phyloP scores from a whole-genome alignment of 2,113 vertebrate genomes.

The Sander vitreus region DNA sequence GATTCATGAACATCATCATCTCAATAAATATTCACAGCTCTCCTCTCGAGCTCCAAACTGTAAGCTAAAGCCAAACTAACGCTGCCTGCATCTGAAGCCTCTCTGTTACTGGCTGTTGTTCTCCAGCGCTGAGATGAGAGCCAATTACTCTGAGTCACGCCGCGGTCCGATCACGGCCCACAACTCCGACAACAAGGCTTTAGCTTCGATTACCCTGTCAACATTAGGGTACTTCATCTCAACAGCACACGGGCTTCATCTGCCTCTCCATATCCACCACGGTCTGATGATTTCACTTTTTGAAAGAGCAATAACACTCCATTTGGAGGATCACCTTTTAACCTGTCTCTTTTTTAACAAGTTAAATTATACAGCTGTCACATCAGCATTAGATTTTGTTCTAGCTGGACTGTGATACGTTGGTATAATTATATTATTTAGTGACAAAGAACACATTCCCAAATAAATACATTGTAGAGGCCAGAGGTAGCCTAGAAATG shows the following conservation, averaged over 20 bases:
- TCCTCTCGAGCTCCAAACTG: slow-evolving; percentile 27
- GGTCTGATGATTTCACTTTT: not conserved
- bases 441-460: too few species aligned
- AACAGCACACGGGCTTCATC: slow-evolving; percentile 30
- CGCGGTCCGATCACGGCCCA: slow-evolving; percentile 21
- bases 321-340: not conserved
- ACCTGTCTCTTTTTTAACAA: not conserved
- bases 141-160: slow-evolving; percentile 65
- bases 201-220: slow-evolving; percentile 65
- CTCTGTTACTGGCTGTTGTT: slow-evolving; percentile 70
- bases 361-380: not conserved
- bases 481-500: too few species aligned
- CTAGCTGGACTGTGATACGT: not conserved
- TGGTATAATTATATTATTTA: too few species aligned
- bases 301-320: not conserved
- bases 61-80: slow-evolving; percentile 29
- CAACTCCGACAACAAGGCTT: slow-evolving; percentile 46
- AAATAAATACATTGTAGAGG: too few species aligned
- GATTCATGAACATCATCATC: not conserved
- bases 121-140: slow-evolving; percentile 60
- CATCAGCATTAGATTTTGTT: not conserved
- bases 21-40: not conserved
- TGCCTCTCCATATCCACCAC: not conserved
- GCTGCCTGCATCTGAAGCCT: slow-evolving; percentile 36
- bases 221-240: slow-evolving; percentile 35